Conservation (phyloP, 2,113 vertebrate genomes). For the Pelvicachromis taeniatus region DNA sequence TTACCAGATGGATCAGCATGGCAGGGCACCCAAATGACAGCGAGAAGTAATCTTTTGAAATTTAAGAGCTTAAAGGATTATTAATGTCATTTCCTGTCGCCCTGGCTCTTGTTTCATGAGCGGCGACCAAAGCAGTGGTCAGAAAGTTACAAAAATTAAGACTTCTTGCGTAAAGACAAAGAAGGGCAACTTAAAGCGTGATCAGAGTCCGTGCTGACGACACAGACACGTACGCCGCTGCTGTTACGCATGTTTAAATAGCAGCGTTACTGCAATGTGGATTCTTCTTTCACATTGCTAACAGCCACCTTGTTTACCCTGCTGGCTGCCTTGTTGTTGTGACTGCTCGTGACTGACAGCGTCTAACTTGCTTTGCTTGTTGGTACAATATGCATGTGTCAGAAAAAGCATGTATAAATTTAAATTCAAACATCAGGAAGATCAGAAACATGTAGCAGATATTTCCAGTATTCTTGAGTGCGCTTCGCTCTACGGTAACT, state of each 20-base stretch:
- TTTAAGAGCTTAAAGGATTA: background rate
- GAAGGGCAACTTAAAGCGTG: background rate
- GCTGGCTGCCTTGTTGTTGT: background rate
- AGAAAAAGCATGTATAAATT: background rate
- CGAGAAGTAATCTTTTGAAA: background rate
- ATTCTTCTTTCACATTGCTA: background rate
- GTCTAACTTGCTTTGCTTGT: background rate
- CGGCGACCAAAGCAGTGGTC: background rate
- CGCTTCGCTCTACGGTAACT: background rate
- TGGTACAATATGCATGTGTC: background rate
- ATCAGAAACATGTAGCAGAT: background rate
- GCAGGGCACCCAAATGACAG: background rate
- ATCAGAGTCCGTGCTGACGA: background rate
- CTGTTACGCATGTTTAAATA: background rate
- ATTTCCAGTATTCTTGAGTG: background rate
- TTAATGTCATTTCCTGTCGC: background rate
- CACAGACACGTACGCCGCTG: background rate
- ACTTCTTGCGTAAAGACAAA: too few species aligned
- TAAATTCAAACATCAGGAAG: background rate
- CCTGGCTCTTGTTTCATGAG: background rate
- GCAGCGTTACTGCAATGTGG: background rate
- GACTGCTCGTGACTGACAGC: background rate
- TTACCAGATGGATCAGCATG: background rate
- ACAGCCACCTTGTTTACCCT: background rate
- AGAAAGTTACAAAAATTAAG: background rate